A percentile compares a stretch with the other conserved stretches of the same genome.
phyloP scores from a whole-genome alignment of 2,888 invertebrate species.

The Drosophila kambysellisi region DNA sequence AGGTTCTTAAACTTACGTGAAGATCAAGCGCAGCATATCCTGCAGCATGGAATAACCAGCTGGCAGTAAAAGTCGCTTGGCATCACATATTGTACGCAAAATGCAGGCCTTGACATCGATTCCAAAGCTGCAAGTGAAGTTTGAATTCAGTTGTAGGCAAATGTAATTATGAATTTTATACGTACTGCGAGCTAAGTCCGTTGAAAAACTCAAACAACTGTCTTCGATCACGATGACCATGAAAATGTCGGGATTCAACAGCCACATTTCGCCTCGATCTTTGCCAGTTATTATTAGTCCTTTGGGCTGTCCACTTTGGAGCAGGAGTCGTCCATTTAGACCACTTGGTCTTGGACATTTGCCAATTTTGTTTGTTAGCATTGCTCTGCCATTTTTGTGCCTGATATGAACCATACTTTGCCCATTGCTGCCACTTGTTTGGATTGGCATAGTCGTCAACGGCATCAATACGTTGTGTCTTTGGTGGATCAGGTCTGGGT shows the following conservation, averaged over 20 bases:
- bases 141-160: background rate
- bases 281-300: slow-evolving; percentile 29
- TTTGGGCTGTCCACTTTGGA: slow-evolving; percentile 54
- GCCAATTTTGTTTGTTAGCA: slow-evolving; percentile 10
- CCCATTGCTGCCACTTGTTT: slow-evolving; percentile 69
- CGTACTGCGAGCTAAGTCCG: slow-evolving; percentile 74
- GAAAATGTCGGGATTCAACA: slow-evolving; percentile 52
- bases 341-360: slow-evolving; percentile 45
- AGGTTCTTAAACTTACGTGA: slow-evolving; percentile 86
- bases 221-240: slow-evolving; percentile 80
- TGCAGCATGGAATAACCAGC: slow-evolving; percentile 89
- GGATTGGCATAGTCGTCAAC: slow-evolving; percentile 47
- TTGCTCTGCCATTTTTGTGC: slow-evolving; percentile 43
- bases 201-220: slow-evolving; percentile 78
- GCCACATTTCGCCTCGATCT: background rate
- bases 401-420: slow-evolving; percentile 50
- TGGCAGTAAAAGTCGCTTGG: slow-evolving; percentile 86
- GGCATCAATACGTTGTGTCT: slow-evolving; percentile 71
- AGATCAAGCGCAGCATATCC: slow-evolving; percentile 88
- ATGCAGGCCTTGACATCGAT: slow-evolving; percentile 86
- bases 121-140: slow-evolving; percentile 61
- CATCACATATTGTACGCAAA: slow-evolving; percentile 89
- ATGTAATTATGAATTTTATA: background rate
- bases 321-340: slow-evolving; percentile 67
- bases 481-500: slow-evolving; percentile 14